These are phyloP conservation scores for Philereme transversata DNA, from an alignment of 2,888 invertebrate genomes.

Conservation along the genomic window DNA sequence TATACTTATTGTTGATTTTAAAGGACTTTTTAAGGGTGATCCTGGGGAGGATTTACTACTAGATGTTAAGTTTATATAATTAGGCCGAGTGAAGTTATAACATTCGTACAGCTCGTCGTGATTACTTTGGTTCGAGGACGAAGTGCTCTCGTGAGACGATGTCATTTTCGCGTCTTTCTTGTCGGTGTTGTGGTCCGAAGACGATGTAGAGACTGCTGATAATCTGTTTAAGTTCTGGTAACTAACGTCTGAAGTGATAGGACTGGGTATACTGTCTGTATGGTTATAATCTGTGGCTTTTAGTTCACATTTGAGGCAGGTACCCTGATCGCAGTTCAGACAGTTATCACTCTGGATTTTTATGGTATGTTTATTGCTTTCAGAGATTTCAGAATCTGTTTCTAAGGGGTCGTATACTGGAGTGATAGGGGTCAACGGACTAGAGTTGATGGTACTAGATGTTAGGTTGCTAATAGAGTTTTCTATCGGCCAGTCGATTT, in stretches of 20 bases:
- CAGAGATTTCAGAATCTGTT: slow-evolving; percentile 73
- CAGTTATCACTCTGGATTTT: slow-evolving; percentile 63
- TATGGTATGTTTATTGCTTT: slow-evolving; percentile 69
- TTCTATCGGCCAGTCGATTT: slow-evolving; percentile 75
- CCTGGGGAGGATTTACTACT: slow-evolving; percentile 75
- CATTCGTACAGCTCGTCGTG: slow-evolving; percentile 69
- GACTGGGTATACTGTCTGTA: slow-evolving; percentile 63
- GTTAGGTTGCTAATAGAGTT: slow-evolving; percentile 63
- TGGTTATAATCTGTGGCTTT: slow-evolving; percentile 69
- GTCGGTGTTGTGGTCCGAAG: slow-evolving; percentile 63
- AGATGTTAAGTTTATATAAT: slow-evolving; percentile 76
- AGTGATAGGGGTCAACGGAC: slow-evolving; percentile 65
- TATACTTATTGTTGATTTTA: slow-evolving; percentile 89
- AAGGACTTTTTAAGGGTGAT: slow-evolving; percentile 80
- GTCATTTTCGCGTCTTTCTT: slow-evolving; percentile 65
- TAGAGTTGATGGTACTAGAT: slow-evolving; percentile 65
- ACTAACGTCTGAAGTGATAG: slow-evolving; percentile 74
- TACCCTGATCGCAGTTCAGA: slow-evolving; percentile 63
- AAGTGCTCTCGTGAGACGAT: slow-evolving; percentile 77
- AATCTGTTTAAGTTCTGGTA: slow-evolving; percentile 78
- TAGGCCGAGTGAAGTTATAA: slow-evolving; percentile 70
- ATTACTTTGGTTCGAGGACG: slow-evolving; percentile 70
- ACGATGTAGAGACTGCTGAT: slow-evolving; percentile 74
- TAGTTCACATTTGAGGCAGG: slow-evolving; percentile 74
- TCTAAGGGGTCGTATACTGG: slow-evolving; percentile 73